These are phyloP conservation scores for Oasisia sp. DNA, from an alignment of 2,888 invertebrate species.

Conservation along the genomic window DNA sequence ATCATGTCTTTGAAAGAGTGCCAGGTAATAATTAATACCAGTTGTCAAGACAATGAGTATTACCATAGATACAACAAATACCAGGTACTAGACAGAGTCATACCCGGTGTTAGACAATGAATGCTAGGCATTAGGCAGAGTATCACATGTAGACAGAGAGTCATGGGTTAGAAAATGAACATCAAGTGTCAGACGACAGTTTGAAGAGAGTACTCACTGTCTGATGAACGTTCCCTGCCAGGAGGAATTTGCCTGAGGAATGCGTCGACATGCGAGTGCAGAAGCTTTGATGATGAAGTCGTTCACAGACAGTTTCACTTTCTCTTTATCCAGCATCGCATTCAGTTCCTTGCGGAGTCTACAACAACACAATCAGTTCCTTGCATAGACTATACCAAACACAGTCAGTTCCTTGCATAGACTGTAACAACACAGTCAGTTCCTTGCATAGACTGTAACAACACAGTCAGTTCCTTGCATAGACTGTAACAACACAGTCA, in stretches of 20 bases:
- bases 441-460: no score
- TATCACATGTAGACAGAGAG: not conserved
- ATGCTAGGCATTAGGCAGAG: not conserved
- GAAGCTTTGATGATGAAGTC: slow-evolving; percentile 96
- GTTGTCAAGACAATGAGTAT: not conserved
- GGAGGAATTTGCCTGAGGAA: slow-evolving; percentile 92
- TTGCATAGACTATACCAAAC: not conserved
- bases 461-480: no score
- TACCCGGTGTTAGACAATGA: not conserved
- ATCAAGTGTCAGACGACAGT: not conserved
- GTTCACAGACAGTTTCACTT: slow-evolving; percentile 90
- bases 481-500: no score
- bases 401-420: not conserved
- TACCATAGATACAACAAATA: not conserved
- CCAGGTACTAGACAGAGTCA: not conserved
- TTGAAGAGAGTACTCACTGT: slow-evolving; percentile 74
- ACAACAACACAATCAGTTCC: slow-evolving; percentile 26
- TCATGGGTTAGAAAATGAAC: not conserved
- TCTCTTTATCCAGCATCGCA: slow-evolving; percentile 79
- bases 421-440: not conserved
- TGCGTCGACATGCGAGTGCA: slow-evolving; percentile 86
- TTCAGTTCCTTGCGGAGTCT: slow-evolving; percentile 82
- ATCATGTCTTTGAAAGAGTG: not conserved
- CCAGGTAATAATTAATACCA: not conserved
- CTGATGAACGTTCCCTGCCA: slow-evolving; percentile 94